phyloP scores from a whole-genome alignment of 1,140 invertebrate species.

The Latrodectus geometricus region DNA sequence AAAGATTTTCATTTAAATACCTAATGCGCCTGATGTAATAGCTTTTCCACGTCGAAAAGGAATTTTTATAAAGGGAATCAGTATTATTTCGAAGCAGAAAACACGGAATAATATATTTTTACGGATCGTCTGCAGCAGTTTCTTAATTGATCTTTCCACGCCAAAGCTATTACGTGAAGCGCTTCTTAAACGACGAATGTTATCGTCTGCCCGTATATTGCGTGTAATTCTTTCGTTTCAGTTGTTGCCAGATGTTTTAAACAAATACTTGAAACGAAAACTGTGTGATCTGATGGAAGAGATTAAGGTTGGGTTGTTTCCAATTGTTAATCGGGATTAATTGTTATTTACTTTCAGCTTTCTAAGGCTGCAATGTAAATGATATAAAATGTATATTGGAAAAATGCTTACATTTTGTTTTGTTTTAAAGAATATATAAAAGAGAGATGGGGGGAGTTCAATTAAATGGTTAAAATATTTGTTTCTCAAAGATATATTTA shows the following conservation, averaged over 20 bases:
- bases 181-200: constrained; percentile 27
- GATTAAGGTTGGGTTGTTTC: constrained; percentile 45
- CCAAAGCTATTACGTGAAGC: constrained; percentile 15
- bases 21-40: constrained; percentile 53
- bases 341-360: constrained; percentile 49
- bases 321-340: constrained; percentile 56
- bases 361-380: constrained; percentile 19
- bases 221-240: constrained; percentile 22
- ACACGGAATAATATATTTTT: constrained; percentile 38
- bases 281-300: neutral
- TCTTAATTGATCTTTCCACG: constrained; percentile 51
- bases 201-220: constrained; percentile 46
- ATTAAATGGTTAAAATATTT: neutral
- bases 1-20: constrained; percentile 61
- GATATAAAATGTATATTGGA: neutral
- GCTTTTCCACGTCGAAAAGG: constrained; percentile 25
- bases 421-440: neutral
- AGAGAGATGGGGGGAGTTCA: neutral
- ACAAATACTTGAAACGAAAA: constrained; percentile 49
- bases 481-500: too few relatives aligned
- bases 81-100: constrained; percentile 36
- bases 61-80: constrained; percentile 22
- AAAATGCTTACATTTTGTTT: neutral
- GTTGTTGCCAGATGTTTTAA: constrained; percentile 52
- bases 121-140: neutral